Percentiles rank a stretch among this genome's conserved stretches.
Conservation (phyloP, 2,888 invertebrate genomes). For the Nomada flava region DNA sequence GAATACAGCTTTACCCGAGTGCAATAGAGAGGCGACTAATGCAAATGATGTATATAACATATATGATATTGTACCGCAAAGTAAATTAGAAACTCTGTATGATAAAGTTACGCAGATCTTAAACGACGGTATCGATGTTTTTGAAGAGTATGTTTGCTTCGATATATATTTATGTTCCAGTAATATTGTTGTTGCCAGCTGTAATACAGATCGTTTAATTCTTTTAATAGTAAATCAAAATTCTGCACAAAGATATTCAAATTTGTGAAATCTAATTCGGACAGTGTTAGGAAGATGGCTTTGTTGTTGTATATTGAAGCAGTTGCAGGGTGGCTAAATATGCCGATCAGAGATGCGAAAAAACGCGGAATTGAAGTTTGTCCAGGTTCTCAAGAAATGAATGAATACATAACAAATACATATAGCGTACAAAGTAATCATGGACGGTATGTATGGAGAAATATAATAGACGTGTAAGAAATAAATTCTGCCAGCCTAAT, state of each 20-base stretch:
- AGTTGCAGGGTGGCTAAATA: slow-evolving; percentile 75
- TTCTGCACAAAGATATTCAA: slow-evolving; percentile 72
- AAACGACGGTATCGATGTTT: slow-evolving; percentile 44
- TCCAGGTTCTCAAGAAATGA: slow-evolving; percentile 70
- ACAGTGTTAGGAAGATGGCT: slow-evolving; percentile 72
- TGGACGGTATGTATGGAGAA: slow-evolving; percentile 73
- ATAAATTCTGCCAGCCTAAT: neutral
- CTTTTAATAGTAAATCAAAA: slow-evolving; percentile 64
- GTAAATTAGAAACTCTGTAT: slow-evolving; percentile 75
- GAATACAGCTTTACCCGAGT: slow-evolving; percentile 70
- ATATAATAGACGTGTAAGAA: neutral
- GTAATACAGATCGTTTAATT: too few relatives aligned
- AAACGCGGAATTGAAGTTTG: slow-evolving; percentile 70
- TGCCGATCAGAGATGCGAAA: slow-evolving; percentile 73
- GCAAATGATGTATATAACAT: slow-evolving; percentile 79
- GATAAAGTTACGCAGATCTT: slow-evolving; percentile 66
- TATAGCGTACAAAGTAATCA: slow-evolving; percentile 74
- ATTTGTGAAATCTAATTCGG: slow-evolving; percentile 55
- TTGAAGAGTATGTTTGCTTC: slow-evolving; percentile 66
- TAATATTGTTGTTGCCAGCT: neutral
- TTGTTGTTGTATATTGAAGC: slow-evolving; percentile 77
- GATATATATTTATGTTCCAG: neutral
- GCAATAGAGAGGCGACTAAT: slow-evolving; percentile 78
- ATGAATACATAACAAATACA: slow-evolving; percentile 70
- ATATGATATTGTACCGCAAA: slow-evolving; percentile 79